Percentiles rank a stretch among this genome's conserved stretches.
Conservation (phyloP, 1,140 invertebrate species). For the Delia radicum region DNA sequence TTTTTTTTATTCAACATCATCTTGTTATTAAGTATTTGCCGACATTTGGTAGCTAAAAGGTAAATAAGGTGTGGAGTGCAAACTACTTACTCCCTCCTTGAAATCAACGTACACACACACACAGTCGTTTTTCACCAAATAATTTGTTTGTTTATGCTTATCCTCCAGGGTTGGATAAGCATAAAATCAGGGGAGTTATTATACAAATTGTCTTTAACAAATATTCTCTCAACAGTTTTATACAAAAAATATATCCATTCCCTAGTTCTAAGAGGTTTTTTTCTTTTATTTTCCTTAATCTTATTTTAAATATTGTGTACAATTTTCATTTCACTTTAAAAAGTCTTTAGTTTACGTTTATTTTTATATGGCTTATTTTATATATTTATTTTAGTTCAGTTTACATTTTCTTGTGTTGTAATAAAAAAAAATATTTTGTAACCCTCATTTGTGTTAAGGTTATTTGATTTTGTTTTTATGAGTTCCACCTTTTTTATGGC, state of each 20-base stretch:
- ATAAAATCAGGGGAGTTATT: background rate
- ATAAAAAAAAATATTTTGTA: background rate
- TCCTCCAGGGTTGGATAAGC: background rate
- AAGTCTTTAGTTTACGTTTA: background rate
- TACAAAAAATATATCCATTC: background rate
- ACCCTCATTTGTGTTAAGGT: background rate
- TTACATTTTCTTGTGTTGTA: background rate
- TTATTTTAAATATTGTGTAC: background rate
- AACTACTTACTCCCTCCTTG: background rate
- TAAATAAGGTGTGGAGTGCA: background rate
- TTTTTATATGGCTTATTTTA: background rate
- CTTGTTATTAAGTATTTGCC: too few relatives aligned
- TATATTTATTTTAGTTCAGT: background rate
- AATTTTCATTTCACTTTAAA: background rate
- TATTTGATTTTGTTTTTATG: conserved; percentile 2
- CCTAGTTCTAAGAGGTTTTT: background rate
- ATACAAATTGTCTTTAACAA: background rate
- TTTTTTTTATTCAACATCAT: too few relatives aligned
- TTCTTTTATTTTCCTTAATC: background rate
- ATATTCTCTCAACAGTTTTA: background rate
- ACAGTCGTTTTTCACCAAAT: background rate
- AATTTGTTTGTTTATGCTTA: background rate
- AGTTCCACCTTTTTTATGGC: background rate
- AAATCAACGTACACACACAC: background rate
- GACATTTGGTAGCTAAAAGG: background rate